A percentile compares a stretch with the other conserved stretches of the same genome.
phyloP scores from a whole-genome alignment of 2,888 invertebrate genomes.

The Dichetophora obliterata region DNA sequence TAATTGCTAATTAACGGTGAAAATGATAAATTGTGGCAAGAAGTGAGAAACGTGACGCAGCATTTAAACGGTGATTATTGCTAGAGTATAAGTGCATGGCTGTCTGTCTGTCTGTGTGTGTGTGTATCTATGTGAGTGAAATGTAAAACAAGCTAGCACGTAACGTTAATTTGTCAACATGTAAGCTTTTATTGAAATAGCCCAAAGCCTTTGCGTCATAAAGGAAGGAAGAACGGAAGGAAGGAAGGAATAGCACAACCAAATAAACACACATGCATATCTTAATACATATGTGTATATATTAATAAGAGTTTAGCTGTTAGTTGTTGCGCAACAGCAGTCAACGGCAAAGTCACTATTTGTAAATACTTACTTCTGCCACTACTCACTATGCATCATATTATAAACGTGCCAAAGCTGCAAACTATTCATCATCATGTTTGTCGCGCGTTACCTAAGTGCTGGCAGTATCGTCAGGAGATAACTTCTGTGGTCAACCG shows the following conservation, averaged over 20 bases:
- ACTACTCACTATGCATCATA: not conserved
- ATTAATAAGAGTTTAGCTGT: not conserved
- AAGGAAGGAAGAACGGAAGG: not conserved
- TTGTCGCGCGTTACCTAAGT: not conserved
- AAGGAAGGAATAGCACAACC: not conserved
- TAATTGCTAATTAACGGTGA: conserved; percentile 53
- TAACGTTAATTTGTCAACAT: conserved; percentile 49
- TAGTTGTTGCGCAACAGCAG: not conserved
- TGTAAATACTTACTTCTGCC: not conserved
- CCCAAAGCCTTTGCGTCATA: not conserved
- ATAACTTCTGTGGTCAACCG: conserved; percentile 4
- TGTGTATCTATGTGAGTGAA: conserved; percentile 7
- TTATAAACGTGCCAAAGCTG: conserved; percentile 15
- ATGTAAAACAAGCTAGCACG: conserved; percentile 40
- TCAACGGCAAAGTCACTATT: not conserved
- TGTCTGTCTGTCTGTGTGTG: conserved; percentile 10
- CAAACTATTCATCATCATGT: conserved; percentile 28
- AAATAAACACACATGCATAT: not conserved
- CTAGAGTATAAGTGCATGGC: not conserved
- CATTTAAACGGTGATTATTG: conserved; percentile 19
- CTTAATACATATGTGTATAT: not conserved
- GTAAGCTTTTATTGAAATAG: conserved; percentile 17
- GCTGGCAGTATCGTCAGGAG: not conserved
- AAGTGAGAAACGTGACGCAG: conserved; percentile 40
- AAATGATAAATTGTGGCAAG: conserved; percentile 47